phyloP scores from a whole-genome alignment of 1,140 invertebrate species.

The Oncopeltus fasciatus region DNA sequence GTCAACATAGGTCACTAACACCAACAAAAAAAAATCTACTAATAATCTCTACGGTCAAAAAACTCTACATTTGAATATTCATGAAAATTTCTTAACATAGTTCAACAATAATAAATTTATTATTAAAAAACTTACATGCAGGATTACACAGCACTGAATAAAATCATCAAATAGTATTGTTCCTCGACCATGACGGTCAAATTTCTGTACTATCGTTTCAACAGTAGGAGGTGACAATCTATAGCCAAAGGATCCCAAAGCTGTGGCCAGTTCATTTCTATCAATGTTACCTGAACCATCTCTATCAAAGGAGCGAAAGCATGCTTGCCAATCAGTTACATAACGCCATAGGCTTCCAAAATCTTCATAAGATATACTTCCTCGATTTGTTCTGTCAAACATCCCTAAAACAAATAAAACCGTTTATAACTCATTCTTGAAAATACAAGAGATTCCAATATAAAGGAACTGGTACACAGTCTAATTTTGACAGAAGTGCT shows the following conservation, averaged over 20 bases:
- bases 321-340: constrained; percentile 94
- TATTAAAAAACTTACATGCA: constrained; percentile 63
- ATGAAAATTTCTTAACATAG: too few species aligned
- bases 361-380: constrained; percentile 89
- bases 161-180: constrained; percentile 96
- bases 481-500: too few species aligned
- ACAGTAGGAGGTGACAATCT: constrained; percentile 73
- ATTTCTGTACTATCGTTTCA: constrained; percentile 74
- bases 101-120: too few species aligned
- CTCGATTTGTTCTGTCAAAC: constrained; percentile 85
- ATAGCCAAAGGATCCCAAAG: constrained; percentile 85
- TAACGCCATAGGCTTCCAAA: constrained; percentile 95
- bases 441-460: background rate
- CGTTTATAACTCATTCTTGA: background rate
- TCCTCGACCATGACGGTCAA: constrained; percentile 76
- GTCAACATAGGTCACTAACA: too few species aligned
- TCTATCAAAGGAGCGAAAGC: constrained; percentile 84
- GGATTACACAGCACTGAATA: constrained; percentile 85
- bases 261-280: constrained; percentile 72
- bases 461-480: too few species aligned
- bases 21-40: too few species aligned
- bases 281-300: constrained; percentile 96
- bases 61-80: too few species aligned
- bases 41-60: too few species aligned
- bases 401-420: constrained; percentile 36